phyloP scores from a whole-genome alignment of 2,113 vertebrate species.

The Ciconia maguari region DNA sequence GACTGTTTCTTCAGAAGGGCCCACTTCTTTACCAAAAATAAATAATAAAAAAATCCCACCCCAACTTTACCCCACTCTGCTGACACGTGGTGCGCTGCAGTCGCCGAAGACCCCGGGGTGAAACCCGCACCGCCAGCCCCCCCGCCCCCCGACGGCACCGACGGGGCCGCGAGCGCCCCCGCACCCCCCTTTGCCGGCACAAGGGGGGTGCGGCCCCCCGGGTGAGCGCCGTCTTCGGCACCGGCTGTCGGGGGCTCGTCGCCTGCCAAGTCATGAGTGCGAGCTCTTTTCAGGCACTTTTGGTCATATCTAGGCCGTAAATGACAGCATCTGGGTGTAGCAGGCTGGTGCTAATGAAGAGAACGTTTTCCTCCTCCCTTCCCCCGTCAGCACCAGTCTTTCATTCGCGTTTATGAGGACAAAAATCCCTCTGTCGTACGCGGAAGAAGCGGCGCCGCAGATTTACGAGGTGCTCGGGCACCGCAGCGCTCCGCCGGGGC shows the following conservation, averaged over 20 bases:
- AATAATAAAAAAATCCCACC: too few species aligned
- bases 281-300: neutral
- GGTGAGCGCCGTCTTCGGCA: neutral
- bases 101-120: neutral
- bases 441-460: neutral
- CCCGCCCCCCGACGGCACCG: rapidly evolving
- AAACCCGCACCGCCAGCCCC: rapidly evolving
- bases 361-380: neutral
- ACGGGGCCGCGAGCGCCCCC: too few species aligned
- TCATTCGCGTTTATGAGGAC: neutral
- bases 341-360: neutral
- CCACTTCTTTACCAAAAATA: too few species aligned
- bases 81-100: neutral
- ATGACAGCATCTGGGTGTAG: neutral
- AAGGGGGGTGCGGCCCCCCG: neutral
- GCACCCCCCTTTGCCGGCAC: too few species aligned
- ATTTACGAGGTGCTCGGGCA: neutral
- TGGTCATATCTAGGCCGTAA: neutral
- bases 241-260: neutral
- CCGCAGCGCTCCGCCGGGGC: rapidly evolving
- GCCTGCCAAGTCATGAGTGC: neutral
- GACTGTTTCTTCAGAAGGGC: neutral
- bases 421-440: neutral
- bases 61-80: neutral
- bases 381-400: neutral